Base-by-base conservation (phyloP, 1,140 invertebrate genomes). In the Linepithema humile region DNA sequence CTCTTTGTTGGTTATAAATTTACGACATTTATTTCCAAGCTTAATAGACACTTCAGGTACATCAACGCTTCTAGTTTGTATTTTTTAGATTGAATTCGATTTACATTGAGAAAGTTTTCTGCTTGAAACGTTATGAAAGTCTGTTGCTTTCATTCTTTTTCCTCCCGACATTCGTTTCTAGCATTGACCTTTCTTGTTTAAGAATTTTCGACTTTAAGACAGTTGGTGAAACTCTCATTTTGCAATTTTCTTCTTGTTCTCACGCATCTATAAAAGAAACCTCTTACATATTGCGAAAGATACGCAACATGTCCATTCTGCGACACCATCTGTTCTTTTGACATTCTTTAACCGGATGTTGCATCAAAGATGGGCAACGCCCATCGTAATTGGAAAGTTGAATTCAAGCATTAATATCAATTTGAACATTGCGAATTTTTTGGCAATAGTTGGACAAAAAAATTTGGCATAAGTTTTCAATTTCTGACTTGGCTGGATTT, bases 121-220 rank as follows among this genome's bases (percentile, higher is more conserved):
- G 53, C 72, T 83, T 40, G 88, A 70, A 78, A 88, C 73, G 69
- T 50, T 60, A 77, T 50, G 65, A 83, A 59, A 89, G 84, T 86
- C 75, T 83, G 85, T 89, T 89, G 88, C 70, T 38, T 55, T 57
- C 15, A 17, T 65, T 77, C 20, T 12, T 77, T 62, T 77, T 53
- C 48, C 1, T 53, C 29, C 23, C 43, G 12, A 38, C 50, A 12
- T 85, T 73, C 29, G n/a, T 57, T 50, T 35, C 32, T 53, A 29
- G 50, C 74, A 70, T 77, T 29, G 57, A 35, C 80, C 43, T 83
- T 60, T 62, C 50, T 62, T 65, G 38, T 65, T 38, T 88, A 55
- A 48, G 12, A 20, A 43, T 62, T 59, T 82, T 86, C 32, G 67
- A 72, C 67, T 88, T 48, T 64, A 88, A 80, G 69, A 48, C 83